Conservation (phyloP, 2,888 invertebrate species). For the Teleogryllus oceanicus region DNA sequence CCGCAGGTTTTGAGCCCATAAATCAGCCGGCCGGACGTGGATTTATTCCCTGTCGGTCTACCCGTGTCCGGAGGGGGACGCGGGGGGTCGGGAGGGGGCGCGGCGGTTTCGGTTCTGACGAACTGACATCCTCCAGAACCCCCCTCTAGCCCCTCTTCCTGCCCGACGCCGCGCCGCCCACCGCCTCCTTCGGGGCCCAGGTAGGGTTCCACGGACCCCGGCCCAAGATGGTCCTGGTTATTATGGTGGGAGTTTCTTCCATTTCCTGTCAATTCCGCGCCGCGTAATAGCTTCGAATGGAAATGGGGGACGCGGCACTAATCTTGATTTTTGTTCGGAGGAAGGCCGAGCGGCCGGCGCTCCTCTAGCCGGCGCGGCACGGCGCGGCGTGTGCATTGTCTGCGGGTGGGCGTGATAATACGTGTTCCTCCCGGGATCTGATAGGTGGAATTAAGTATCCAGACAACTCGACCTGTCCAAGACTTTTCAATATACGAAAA, state of each 20-base stretch:
- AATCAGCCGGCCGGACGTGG: conserved; percentile 9
- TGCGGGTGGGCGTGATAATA: background rate
- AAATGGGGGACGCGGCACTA: background rate
- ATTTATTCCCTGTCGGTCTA: conserved; percentile 9
- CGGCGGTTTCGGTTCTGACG: background rate
- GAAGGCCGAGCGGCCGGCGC: background rate
- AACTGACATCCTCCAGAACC: conserved; percentile 18
- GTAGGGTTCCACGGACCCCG: background rate
- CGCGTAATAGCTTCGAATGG: background rate
- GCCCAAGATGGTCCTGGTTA: conserved; percentile 1
- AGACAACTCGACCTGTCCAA: background rate
- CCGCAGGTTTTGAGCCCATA: conserved; percentile 18
- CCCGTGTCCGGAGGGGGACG: background rate
- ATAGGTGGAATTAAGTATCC: conserved; percentile 6
- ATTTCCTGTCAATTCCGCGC: conserved; percentile 7
- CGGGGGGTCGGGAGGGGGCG: background rate
- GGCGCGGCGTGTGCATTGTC: background rate
- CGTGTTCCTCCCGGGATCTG: background rate
- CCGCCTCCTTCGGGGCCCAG: conserved; percentile 18
- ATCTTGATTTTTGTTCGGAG: conserved; percentile 1
- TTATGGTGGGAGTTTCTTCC: background rate
- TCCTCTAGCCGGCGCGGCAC: background rate
- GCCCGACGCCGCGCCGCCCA: background rate
- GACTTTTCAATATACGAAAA: background rate
- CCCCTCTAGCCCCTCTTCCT: background rate